Evolutionary conservation across 2,888 invertebrate species (phyloP).

Genomic region (Eumacrocentrus americanus): DNA sequence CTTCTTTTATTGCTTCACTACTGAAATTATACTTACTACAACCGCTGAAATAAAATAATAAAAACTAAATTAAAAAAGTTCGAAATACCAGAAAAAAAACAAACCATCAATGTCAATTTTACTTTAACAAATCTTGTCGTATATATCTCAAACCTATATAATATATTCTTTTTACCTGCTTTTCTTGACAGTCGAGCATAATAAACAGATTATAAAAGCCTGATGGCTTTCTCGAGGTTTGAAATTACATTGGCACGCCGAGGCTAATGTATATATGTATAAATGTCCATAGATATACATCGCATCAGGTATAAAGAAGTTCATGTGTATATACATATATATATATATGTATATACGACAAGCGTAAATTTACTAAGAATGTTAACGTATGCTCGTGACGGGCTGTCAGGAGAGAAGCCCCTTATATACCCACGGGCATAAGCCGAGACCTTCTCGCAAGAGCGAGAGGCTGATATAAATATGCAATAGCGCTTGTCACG

Average conservation of each 20-base stretch:
- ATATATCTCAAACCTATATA: no score
- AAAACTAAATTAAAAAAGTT: no score
- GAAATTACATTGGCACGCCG: constrained; percentile 26
- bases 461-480: constrained; percentile 55
- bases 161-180: no score
- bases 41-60: no score
- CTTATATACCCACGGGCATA: constrained; percentile 31
- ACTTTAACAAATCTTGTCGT: neutral
- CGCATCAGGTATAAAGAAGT: constrained; percentile 8
- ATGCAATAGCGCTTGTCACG: constrained; percentile 60
- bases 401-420: constrained; percentile 44
- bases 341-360: constrained; percentile 19
- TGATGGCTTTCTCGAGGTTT: constrained; percentile 46
- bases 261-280: neutral
- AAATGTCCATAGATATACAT: neutral
- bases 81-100: no score
- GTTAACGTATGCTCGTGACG: constrained; percentile 56
- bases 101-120: neutral
- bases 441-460: constrained; percentile 43
- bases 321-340: constrained; percentile 3
- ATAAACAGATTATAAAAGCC: constrained; percentile 54
- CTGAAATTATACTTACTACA: no score
- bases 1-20: no score
- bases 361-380: constrained; percentile 42
- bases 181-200: no score